phyloP scores from a whole-genome alignment of 23 tunicate species.

The Aplidium turbinatum region DNA sequence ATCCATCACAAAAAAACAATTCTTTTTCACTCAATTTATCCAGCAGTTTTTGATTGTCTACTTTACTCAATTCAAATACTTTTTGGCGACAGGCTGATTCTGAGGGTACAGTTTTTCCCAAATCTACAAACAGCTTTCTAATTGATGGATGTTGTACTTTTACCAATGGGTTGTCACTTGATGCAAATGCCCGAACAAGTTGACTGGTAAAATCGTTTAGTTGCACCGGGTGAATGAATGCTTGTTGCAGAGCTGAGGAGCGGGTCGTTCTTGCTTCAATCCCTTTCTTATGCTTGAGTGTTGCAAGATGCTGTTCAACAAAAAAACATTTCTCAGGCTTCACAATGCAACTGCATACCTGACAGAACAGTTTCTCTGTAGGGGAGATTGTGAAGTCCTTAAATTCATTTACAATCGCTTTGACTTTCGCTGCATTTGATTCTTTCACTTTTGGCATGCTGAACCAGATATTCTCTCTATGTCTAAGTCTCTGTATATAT shows the following conservation, averaged over 20 bases:
- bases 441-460: slow-evolving; percentile 40
- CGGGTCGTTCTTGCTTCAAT: slow-evolving; percentile 1
- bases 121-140: slow-evolving; percentile 27
- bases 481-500: no score
- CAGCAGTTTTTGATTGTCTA: slow-evolving; percentile 2
- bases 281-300: slow-evolving; percentile 35
- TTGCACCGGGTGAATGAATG: not conserved
- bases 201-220: slow-evolving; percentile 15
- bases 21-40: no score
- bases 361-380: slow-evolving; percentile 11
- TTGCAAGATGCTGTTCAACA: slow-evolving; percentile 35
- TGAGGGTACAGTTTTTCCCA: slow-evolving; percentile 27
- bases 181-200: slow-evolving; percentile 40
- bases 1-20: slow-evolving; percentile 18
- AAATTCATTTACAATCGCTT: slow-evolving; percentile 12
- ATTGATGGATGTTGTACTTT: slow-evolving; percentile 20
- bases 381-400: slow-evolving; percentile 28
- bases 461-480: no score
- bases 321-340: slow-evolving; percentile 29
- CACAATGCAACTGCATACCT: slow-evolving; percentile 29
- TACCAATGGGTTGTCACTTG: slow-evolving; percentile 38
- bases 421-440: slow-evolving; percentile 17
- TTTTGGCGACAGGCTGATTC: slow-evolving; percentile 20
- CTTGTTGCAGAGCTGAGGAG: slow-evolving; percentile 20
- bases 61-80: slow-evolving; percentile 14